A percentile compares a stretch with the other conserved stretches of the same genome.
These are phyloP conservation scores for Pelobates cultripes DNA, from an alignment of 2,797 vertebrate genomes.

Conservation along the genomic window DNA sequence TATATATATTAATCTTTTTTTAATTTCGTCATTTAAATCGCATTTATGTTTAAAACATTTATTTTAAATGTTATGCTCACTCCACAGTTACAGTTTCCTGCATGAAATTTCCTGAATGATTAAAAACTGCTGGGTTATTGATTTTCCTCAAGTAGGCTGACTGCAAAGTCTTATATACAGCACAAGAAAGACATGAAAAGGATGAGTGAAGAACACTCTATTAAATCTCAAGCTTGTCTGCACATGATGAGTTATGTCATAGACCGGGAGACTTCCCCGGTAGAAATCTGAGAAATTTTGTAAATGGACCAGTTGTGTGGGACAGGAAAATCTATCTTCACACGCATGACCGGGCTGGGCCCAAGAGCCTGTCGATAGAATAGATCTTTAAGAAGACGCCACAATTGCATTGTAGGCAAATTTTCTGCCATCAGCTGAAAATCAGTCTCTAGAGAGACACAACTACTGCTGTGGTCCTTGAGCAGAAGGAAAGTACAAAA, in stretches of 20 bases:
- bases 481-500: slow-evolving; percentile 13
- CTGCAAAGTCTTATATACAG: slow-evolving; percentile 39
- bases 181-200: slow-evolving; percentile 39
- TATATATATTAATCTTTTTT: no score
- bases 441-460: slow-evolving; percentile 33
- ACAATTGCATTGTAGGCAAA: slow-evolving; percentile 51
- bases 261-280: slow-evolving; percentile 18
- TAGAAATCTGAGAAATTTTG: slow-evolving; percentile 45
- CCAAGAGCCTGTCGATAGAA: slow-evolving; percentile 42
- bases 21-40: no score
- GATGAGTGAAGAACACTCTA: slow-evolving; percentile 51
- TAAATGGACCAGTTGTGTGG: slow-evolving; percentile 44
- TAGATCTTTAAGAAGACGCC: slow-evolving; percentile 46
- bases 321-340: slow-evolving; percentile 52
- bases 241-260: slow-evolving; percentile 48
- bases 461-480: slow-evolving; percentile 23
- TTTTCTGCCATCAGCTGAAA: slow-evolving; percentile 44
- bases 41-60: not conserved
- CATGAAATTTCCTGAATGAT: slow-evolving; percentile 21
- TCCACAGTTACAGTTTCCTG: slow-evolving; percentile 1
- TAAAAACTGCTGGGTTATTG: slow-evolving; percentile 33
- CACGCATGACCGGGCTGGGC: slow-evolving; percentile 39
- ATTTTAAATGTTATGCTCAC: not conserved
- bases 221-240: slow-evolving; percentile 51
- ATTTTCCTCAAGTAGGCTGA: slow-evolving; percentile 40